Evolutionary conservation across 2,888 invertebrate genomes (phyloP).

Genomic region (Sympetrum striolatum): DNA sequence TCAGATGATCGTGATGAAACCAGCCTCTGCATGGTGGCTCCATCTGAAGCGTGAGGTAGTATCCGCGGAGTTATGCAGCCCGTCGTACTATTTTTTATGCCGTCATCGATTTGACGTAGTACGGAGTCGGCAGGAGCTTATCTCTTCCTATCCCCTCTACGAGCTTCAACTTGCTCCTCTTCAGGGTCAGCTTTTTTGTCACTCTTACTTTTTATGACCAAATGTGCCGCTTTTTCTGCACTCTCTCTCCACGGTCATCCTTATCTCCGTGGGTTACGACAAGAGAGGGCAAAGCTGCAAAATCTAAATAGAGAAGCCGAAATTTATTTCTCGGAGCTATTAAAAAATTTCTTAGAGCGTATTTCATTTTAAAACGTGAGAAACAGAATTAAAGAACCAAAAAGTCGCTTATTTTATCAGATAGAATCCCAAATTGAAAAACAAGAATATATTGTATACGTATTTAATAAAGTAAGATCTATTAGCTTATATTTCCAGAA

Average conservation of each 20-base stretch:
- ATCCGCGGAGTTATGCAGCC: neutral
- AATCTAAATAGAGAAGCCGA: no score
- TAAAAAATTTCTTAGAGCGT: no score
- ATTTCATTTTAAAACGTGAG: no score
- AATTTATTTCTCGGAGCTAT: no score
- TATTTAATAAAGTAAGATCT: no score
- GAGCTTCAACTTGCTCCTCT: neutral
- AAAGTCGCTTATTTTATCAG: no score
- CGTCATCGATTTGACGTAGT: neutral
- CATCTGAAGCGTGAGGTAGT: neutral
- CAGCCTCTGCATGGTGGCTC: slow-evolving; percentile 15
- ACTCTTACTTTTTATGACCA: neutral
- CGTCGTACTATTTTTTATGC: neutral
- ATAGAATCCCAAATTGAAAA: no score
- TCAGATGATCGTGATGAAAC: neutral
- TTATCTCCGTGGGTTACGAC: neutral
- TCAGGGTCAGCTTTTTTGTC: neutral
- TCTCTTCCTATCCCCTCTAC: neutral
- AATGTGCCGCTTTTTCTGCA: neutral
- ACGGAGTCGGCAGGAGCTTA: neutral
- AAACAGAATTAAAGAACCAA: no score
- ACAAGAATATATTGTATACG: no score
- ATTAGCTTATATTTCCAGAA: no score
- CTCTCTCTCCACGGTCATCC: neutral
- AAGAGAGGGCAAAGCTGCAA: no score